A percentile compares a stretch with the other conserved stretches of the same genome.
Evolutionary conservation across 2,113 vertebrate genomes (phyloP).

Genomic region (Columba livia): DNA sequence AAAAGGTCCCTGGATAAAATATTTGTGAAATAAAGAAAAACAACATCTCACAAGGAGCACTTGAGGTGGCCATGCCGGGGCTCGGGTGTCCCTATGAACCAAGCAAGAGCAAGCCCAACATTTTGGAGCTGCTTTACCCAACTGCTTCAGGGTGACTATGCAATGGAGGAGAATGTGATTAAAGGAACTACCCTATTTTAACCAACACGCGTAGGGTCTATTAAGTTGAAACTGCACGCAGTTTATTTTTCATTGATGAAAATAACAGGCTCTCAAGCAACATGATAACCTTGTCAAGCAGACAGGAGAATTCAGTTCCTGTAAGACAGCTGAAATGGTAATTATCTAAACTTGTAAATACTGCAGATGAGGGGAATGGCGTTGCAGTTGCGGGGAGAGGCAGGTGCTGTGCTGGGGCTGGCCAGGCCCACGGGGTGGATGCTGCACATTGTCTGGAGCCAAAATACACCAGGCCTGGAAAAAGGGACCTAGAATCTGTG

Average conservation of each 20-base stretch:
- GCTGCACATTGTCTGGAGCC: neutral
- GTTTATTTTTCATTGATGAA: slow-evolving; percentile 28
- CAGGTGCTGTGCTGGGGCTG: neutral
- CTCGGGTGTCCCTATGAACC: neutral
- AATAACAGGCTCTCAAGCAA: slow-evolving; percentile 21
- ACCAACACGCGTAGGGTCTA: neutral
- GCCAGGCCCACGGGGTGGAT: accelerated
- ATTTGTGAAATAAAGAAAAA: neutral
- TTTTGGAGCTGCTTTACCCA: neutral
- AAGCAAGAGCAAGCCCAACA: neutral
- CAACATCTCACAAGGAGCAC: neutral
- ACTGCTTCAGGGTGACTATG: neutral
- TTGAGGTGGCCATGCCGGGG: neutral
- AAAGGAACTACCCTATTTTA: neutral
- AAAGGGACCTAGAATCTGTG: neutral
- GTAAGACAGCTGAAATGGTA: neutral
- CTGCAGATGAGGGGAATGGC: neutral
- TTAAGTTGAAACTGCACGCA: neutral
- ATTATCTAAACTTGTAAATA: neutral
- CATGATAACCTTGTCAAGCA: neutral
- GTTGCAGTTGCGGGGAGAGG: accelerated
- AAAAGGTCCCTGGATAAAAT: neutral
- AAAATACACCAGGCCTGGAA: accelerated
- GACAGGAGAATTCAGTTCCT: neutral
- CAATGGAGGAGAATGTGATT: neutral